Evolutionary conservation across 1,140 invertebrate genomes (phyloP).

Genomic region (Atta cephalotes): DNA sequence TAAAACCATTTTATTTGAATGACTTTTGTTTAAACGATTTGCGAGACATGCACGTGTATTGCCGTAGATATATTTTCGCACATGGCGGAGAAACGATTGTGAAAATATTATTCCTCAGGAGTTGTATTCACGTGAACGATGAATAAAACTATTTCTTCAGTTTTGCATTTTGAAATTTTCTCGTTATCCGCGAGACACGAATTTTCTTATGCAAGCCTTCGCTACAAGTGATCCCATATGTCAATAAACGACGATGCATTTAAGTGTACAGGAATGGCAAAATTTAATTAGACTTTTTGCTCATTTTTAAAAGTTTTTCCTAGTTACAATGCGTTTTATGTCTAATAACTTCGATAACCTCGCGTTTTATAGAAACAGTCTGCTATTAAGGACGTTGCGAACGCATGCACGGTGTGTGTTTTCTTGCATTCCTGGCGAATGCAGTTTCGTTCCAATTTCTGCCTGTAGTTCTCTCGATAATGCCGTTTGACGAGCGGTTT

Average conservation of each 20-base stretch:
- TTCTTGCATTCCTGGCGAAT: slow-evolving; percentile 46
- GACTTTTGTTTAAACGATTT: slow-evolving; percentile 4
- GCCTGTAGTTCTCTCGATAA: slow-evolving; percentile 46
- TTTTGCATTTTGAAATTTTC: not conserved
- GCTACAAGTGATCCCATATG: too few relatives aligned
- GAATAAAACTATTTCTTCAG: slow-evolving; percentile 5
- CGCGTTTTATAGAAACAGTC: slow-evolving; percentile 25
- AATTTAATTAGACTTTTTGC: slow-evolving; percentile 45
- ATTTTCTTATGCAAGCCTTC: not conserved
- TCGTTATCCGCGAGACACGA: not conserved
- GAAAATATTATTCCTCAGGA: slow-evolving; percentile 1
- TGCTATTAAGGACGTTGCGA: slow-evolving; percentile 37
- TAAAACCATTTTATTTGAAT: slow-evolving; percentile 35
- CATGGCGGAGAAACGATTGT: not conserved
- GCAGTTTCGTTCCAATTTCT: slow-evolving; percentile 55
- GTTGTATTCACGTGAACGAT: not conserved
- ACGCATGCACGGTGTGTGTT: slow-evolving; percentile 21
- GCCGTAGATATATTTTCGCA: not conserved
- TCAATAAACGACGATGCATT: not conserved
- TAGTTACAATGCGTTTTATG: slow-evolving; percentile 31
- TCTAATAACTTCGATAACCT: slow-evolving; percentile 17
- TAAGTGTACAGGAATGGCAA: not conserved
- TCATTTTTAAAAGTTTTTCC: slow-evolving; percentile 29
- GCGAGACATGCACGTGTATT: not conserved
- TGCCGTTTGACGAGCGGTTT: slow-evolving; percentile 67